Evolutionary conservation across 2,113 vertebrate genomes (phyloP).

Genomic region (Microtus oregoni): DNA sequence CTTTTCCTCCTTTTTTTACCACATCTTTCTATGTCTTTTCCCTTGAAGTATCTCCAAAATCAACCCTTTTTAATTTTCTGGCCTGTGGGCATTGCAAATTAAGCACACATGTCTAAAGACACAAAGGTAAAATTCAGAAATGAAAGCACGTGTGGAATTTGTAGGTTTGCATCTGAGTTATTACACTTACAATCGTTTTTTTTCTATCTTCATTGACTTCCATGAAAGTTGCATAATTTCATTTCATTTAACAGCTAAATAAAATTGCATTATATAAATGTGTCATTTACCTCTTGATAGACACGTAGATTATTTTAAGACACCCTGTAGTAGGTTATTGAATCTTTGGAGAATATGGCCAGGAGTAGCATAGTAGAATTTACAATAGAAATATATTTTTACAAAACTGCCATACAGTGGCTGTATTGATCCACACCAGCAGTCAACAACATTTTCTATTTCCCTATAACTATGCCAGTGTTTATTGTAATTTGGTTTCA

Average conservation of each 20-base stretch:
- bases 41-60: background rate
- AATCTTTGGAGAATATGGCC: background rate
- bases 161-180: background rate
- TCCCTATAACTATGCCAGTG: background rate
- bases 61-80: background rate
- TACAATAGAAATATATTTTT: background rate
- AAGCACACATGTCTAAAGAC: background rate
- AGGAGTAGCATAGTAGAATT: background rate
- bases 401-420: background rate
- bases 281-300: background rate
- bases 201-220: background rate
- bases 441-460: background rate
- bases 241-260: background rate
- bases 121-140: background rate
- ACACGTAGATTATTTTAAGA: background rate
- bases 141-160: background rate
- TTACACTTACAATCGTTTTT: background rate
- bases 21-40: background rate
- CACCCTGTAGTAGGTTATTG: no score
- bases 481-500: background rate
- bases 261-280: background rate
- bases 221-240: background rate
- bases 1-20: background rate
- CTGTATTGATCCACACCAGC: background rate
- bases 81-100: background rate